Evolutionary conservation across 2,888 invertebrate genomes (phyloP).

Genomic region (Tenthredo distinguenda): DNA sequence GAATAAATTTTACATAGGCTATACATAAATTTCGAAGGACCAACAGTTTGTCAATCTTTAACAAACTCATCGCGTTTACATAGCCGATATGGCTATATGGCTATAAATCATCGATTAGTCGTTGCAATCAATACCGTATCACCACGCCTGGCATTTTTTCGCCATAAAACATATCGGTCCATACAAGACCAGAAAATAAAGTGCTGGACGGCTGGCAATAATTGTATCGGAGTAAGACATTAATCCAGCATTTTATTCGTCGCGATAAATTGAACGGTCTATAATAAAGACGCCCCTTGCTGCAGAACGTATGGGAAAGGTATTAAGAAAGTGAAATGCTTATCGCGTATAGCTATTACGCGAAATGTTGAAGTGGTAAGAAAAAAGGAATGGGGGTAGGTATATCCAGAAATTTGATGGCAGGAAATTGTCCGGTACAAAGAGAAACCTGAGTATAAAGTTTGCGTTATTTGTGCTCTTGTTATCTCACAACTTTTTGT

Average conservation of each 20-base stretch:
- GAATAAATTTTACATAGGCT: background rate
- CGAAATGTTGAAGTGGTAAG: background rate
- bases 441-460: background rate
- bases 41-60: background rate
- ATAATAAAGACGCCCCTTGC: background rate
- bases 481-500: constrained; percentile 20
- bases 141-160: background rate
- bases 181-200: background rate
- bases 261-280: background rate
- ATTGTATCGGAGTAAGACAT: background rate
- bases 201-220: background rate
- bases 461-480: background rate
- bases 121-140: constrained; percentile 21
- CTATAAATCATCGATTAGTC: constrained; percentile 32
- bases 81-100: background rate
- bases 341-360: background rate
- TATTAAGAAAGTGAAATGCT: background rate
- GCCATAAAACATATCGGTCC: too few species aligned
- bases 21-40: background rate
- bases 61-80: constrained; percentile 17
- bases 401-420: background rate
- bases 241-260: constrained; percentile 4
- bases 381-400: background rate
- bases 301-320: background rate
- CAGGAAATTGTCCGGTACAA: background rate